phyloP scores from a whole-genome alignment of 2,888 invertebrate genomes.

The Drosophila lutescens region DNA sequence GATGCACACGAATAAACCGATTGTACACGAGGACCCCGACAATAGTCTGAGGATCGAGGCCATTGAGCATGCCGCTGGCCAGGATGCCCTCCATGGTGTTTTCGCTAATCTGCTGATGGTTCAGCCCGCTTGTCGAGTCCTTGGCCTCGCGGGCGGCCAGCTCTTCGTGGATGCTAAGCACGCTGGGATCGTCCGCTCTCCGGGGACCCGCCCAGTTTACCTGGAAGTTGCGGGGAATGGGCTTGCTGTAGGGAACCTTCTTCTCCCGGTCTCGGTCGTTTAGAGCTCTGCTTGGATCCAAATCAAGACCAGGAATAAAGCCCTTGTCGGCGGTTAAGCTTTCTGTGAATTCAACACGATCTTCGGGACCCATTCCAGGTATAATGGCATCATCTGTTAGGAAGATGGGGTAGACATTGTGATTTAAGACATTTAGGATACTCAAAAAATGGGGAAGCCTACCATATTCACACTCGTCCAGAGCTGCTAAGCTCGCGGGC shows the following conservation, averaged over 20 bases:
- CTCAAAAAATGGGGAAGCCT: constrained; percentile 28
- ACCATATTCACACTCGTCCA: constrained; percentile 90
- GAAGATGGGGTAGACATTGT: not conserved
- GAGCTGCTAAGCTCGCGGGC: constrained; percentile 91
- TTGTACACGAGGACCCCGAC: constrained; percentile 93
- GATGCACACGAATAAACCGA: constrained; percentile 91
- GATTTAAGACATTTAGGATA: not conserved
- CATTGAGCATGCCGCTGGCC: constrained; percentile 89
- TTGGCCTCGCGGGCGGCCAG: constrained; percentile 85
- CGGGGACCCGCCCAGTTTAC: constrained; percentile 97
- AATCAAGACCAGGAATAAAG: constrained; percentile 93
- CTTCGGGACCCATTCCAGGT: constrained; percentile 99
- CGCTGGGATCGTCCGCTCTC: constrained; percentile 85
- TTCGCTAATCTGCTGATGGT: constrained; percentile 88
- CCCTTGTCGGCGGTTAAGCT: constrained; percentile 86
- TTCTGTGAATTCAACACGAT: constrained; percentile 91
- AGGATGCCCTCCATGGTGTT: constrained; percentile 88
- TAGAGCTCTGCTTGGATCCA: constrained; percentile 87
- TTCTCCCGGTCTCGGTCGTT: constrained; percentile 90
- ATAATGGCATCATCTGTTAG: constrained; percentile 89
- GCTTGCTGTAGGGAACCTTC: constrained; percentile 97
- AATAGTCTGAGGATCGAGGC: constrained; percentile 91
- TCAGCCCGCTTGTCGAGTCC: constrained; percentile 86
- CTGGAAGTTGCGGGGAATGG: constrained; percentile 97
- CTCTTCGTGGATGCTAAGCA: constrained; percentile 70